Base-by-base conservation (phyloP, 2,797 vertebrate genomes). In the Limnodromus scolopaceus region DNA sequence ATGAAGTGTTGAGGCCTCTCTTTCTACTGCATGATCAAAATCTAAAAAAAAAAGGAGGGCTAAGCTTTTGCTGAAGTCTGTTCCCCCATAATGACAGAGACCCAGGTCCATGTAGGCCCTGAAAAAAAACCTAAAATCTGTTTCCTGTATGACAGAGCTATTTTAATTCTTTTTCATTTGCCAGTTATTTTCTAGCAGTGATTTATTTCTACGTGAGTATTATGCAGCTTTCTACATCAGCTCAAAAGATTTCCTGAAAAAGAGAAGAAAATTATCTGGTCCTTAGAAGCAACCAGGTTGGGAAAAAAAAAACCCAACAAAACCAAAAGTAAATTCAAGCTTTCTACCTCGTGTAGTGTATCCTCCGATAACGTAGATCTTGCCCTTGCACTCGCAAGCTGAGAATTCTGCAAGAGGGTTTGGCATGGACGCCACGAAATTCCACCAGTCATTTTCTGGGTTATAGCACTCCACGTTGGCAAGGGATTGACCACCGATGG, bases 291-390 rank as follows among this genome's bases (percentile, higher is more conserved):
- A 74, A 80, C 3, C 34, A 70, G 9, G 9, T 49, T 34, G 45
- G 22, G 45, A 20, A 19, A 45, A 43, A 19, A 45, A 2, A 39
- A 65, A 68, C n/a, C n/a, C n/a, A 24, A 48, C 39, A 57, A 10
- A 17, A 22, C 14, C 43, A 46, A 4, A 68, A 54, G 3, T 6
- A 71, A 46, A 78, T 51, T 5, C 20, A 78, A 83, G 57, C 5
- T 72, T 76, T 97, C 86, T 87, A 99, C 99, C 99, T 99, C 99
- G 98, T 36, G 99, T 98, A 3, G 99, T 99, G 93, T 99, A 99
- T 75, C 99, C 99, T n/a, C 99, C 99, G 55, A 99, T 99, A 91
- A 99, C 98, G 1, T 99, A 99, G 96, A 99, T 99, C 98, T 98
- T 99, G 74, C 99, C 99, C 87, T 99, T 98, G 95, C 99, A 99